Evolutionary conservation across 2,888 invertebrate species (phyloP).

Genomic region (Polydrusus tereticollis): DNA sequence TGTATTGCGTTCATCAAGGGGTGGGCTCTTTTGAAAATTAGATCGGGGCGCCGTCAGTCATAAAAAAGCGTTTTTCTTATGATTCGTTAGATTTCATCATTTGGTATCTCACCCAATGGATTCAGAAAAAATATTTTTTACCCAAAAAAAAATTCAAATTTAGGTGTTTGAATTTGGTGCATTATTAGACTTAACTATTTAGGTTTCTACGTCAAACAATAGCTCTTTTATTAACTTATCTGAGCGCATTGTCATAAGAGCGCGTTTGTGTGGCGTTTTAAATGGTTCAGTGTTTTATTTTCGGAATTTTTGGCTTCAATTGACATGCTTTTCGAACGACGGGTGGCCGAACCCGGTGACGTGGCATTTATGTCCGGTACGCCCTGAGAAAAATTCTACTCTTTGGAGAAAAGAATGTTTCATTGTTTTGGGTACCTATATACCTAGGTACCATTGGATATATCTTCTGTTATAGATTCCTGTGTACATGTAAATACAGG

Average conservation of each 20-base stretch:
- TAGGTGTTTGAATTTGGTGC: too few relatives aligned
- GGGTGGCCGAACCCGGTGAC: slow-evolving; percentile 27
- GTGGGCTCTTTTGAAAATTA: slow-evolving; percentile 1
- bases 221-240: neutral
- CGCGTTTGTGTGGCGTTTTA: slow-evolving; percentile 17
- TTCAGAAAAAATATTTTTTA: too few relatives aligned
- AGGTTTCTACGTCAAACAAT: neutral
- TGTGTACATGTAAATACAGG: too few relatives aligned
- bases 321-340: slow-evolving; percentile 40
- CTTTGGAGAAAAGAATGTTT: slow-evolving; percentile 18
- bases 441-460: neutral
- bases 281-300: slow-evolving; percentile 40
- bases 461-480: too few relatives aligned
- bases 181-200: too few relatives aligned
- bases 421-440: slow-evolving; percentile 8
- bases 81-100: neutral
- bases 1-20: slow-evolving; percentile 40
- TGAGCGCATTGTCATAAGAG: neutral
- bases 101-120: too few relatives aligned
- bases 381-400: slow-evolving; percentile 15
- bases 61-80: neutral
- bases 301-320: slow-evolving; percentile 33
- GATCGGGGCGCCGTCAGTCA: neutral
- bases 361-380: slow-evolving; percentile 13
- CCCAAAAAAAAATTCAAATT: too few relatives aligned